These are phyloP conservation scores for Dinocampus coccinellae DNA, from an alignment of 2,888 invertebrate species.

Conservation along the genomic window DNA sequence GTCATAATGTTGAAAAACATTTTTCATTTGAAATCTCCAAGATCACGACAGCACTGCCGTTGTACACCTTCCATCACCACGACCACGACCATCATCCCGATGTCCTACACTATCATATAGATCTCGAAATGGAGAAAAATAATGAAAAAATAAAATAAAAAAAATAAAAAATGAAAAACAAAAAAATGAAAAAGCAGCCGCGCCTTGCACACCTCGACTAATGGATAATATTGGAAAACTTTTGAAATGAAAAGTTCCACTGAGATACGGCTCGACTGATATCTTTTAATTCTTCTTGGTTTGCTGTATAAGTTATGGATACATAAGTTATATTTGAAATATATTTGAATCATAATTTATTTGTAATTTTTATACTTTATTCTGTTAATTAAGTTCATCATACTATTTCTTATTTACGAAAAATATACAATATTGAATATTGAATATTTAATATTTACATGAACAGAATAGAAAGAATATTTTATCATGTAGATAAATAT, in stretches of 20 bases:
- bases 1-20: conserved; percentile 28
- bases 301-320: background rate
- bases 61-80: background rate
- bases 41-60: background rate
- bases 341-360: background rate
- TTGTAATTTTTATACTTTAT: background rate
- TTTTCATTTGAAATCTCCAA: conserved; percentile 28
- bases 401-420: background rate
- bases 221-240: conserved; percentile 10
- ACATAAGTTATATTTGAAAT: background rate
- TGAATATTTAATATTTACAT: background rate
- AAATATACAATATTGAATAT: background rate
- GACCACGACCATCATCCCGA: background rate
- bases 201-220: conserved; percentile 3
- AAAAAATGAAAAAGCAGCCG: conserved; percentile 14
- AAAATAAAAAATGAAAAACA: too few relatives aligned
- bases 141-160: too few relatives aligned
- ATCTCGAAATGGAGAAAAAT: conserved; percentile 24
- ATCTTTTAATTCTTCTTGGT: background rate
- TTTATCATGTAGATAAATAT: background rate
- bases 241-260: conserved; percentile 3
- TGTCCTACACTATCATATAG: conserved; percentile 18
- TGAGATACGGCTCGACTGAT: background rate
- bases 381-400: background rate
- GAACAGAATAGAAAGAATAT: background rate